phyloP scores from a whole-genome alignment of 1,140 invertebrate species.

The Notospermus geniculatus region DNA sequence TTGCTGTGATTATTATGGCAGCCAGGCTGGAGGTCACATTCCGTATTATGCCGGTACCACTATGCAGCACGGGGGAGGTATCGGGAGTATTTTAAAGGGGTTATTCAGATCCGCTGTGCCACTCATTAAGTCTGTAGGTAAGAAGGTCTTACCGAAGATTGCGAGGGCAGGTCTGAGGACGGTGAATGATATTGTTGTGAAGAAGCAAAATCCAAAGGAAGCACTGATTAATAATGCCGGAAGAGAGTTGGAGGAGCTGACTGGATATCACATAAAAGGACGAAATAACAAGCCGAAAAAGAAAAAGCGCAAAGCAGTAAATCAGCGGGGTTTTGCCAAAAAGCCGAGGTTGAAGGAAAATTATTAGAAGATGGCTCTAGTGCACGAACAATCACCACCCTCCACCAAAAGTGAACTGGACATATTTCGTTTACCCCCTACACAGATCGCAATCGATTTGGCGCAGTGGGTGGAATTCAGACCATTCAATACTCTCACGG shows the following conservation, averaged over 20 bases:
- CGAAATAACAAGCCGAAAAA: too few species aligned
- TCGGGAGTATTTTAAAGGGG: not conserved
- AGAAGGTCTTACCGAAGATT: not conserved
- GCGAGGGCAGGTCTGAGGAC: not conserved
- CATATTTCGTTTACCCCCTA: not conserved
- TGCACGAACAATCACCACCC: not conserved
- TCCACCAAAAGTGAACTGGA: slow-evolving; percentile 5
- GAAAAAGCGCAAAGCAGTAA: too few species aligned
- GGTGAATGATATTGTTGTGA: not conserved
- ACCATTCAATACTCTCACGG: not conserved
- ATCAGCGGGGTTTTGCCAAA: too few species aligned
- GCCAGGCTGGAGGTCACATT: not conserved
- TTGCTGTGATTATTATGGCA: slow-evolving; percentile 1
- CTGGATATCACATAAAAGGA: too few species aligned
- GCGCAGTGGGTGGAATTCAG: not conserved
- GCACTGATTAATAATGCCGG: too few species aligned
- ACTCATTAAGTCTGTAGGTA: not conserved
- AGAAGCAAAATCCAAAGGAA: too few species aligned
- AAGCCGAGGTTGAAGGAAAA: too few species aligned
- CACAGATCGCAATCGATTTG: not conserved
- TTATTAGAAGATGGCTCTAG: not conserved
- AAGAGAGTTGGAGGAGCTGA: too few species aligned
- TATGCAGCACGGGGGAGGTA: not conserved
- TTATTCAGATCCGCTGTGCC: not conserved
- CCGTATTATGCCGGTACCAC: not conserved